Evolutionary conservation across 2,113 vertebrate genomes (phyloP), one percentile per base, ranked within the genome.

Genomic region (Sturnira hondurensis): DNA sequence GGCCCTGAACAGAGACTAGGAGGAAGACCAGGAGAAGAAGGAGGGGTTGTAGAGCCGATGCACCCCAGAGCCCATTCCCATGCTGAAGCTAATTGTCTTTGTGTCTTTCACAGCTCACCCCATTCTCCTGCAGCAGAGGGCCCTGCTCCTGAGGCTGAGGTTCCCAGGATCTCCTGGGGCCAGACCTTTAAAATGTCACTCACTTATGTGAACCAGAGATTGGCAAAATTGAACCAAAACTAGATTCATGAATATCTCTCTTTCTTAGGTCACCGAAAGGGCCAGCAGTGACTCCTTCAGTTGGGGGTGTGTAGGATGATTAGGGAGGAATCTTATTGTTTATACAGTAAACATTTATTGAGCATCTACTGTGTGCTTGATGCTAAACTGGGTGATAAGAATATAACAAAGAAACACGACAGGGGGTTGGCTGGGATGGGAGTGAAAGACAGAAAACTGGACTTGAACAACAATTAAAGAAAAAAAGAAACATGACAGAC

Each of bases 1-100:
- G 63, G 92, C 38, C 43, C 47, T 89, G 92, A 95, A 92, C 28
- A 80, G 74, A 96, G 97, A 93, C 74, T 36, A 96, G 71, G 38
- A 95, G 20, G 63, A 85, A 74, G 65, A 67, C 65, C 65, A n/a
- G 65, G 67, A 67, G 54, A 58, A 33, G 43, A 28, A 85, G 94
- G 13, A 58, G 24, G 47, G 95, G 54, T 56, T 52, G 26, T 38
- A 41, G 24, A 17, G 31, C 54, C 50, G 45, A 2, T 80, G 41
- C 33, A 47, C 26, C 68, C 33, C 61, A 92, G 65, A 24, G 38
- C 43, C 61, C 65, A 54, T 83, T 95, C 70, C 91, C 47, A 70
- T 83, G 83, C 63, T 81, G 31, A 94, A 93, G 86, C 45, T 96
- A 85, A 47, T 93, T 85, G 67, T 86, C 93, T 81, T 54, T 28